Conservation (phyloP, 2,888 invertebrate genomes). For the Serripes groenlandicus region DNA sequence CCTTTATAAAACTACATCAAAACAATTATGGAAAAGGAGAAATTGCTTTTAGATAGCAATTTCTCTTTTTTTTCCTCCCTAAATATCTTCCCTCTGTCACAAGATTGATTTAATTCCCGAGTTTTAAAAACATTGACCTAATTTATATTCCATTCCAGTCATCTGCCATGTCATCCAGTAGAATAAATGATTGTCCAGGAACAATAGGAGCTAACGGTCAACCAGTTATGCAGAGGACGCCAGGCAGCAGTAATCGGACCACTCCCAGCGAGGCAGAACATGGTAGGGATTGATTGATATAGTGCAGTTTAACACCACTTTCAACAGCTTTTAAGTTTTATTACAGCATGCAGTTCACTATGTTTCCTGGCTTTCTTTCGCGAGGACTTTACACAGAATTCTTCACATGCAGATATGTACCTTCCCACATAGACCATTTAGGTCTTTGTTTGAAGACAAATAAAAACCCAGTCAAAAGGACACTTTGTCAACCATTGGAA, state of each 20-base stretch:
- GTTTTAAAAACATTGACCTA: not conserved
- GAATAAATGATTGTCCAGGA: conserved; percentile 46
- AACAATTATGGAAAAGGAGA: not conserved
- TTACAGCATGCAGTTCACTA: no score
- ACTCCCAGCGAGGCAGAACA: conserved; percentile 46
- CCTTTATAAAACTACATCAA: no score
- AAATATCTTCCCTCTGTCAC: not conserved
- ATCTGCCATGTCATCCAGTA: conserved; percentile 51
- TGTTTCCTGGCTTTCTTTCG: no score
- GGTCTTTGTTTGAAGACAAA: no score
- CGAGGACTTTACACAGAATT: no score
- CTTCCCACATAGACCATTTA: no score
- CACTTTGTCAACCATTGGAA: no score
- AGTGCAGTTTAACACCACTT: no score
- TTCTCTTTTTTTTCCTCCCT: conserved; percentile 4
- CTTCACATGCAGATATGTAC: no score
- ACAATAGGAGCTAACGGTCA: conserved; percentile 61
- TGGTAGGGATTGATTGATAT: no score
- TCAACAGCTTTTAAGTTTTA: no score
- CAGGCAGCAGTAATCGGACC: conserved; percentile 44
- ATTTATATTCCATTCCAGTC: conserved; percentile 31
- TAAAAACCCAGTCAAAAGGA: no score
- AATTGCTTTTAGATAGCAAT: not conserved
- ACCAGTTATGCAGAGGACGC: conserved; percentile 34
- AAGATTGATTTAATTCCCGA: not conserved